Conservation (phyloP, 2,113 vertebrate genomes). For the Oreotrochilus melanogaster region DNA sequence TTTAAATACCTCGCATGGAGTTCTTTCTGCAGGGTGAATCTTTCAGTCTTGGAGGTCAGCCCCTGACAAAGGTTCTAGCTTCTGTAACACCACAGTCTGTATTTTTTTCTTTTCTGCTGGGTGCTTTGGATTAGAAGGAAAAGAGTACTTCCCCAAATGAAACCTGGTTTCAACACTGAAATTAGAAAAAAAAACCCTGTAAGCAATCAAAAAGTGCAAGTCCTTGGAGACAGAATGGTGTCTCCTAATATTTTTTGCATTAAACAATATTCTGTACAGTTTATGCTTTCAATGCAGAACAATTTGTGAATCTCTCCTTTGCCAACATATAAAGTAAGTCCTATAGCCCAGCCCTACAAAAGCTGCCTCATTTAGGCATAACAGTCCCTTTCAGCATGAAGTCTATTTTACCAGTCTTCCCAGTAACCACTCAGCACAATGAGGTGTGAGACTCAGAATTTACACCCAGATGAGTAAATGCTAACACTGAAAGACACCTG, state of each 20-base stretch:
- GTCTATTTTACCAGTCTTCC: background rate
- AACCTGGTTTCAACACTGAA: background rate
- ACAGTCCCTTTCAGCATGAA: background rate
- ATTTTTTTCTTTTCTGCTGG: background rate
- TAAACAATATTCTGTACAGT: background rate
- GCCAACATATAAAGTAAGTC: background rate
- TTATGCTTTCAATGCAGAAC: background rate
- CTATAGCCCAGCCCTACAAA: background rate
- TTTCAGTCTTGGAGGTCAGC: background rate
- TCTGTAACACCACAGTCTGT: background rate
- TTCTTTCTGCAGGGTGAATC: background rate
- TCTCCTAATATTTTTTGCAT: background rate
- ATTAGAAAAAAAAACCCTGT: background rate
- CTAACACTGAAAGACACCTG: background rate
- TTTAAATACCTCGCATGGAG: background rate
- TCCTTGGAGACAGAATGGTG: background rate
- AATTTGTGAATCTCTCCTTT: background rate
- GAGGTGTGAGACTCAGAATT: background rate
- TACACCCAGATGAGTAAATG: background rate
- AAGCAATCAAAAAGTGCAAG: background rate
- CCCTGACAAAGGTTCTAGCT: background rate
- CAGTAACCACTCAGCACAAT: background rate
- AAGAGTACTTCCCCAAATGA: background rate
- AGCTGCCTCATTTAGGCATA: background rate
- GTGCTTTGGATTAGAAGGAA: background rate